phyloP scores from a whole-genome alignment of 2,113 vertebrate species.

The Synodontis membranacea region DNA sequence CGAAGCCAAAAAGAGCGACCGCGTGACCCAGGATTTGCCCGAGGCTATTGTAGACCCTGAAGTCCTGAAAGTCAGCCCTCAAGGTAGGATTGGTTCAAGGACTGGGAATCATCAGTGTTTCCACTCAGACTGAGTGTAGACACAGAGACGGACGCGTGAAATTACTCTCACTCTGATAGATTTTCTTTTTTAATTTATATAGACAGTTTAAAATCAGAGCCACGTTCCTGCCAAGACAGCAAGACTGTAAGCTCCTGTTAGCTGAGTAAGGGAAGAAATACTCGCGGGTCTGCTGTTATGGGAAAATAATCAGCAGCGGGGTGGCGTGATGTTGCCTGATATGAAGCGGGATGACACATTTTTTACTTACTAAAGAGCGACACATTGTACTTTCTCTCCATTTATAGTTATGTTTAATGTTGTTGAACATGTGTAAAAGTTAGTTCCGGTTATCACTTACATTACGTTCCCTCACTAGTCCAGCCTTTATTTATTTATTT shows the following conservation, averaged over 20 bases:
- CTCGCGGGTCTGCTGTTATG: not conserved
- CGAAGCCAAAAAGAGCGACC: constrained; percentile 77
- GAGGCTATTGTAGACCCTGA: constrained; percentile 83
- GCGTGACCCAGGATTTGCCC: constrained; percentile 66
- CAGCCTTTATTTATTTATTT: no score
- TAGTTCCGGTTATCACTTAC: no score
- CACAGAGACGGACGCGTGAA: not conserved
- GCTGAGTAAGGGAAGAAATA: not conserved
- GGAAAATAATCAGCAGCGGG: not conserved
- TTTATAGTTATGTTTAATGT: not conserved
- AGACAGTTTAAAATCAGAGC: not conserved
- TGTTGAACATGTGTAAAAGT: no score
- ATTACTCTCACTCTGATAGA: no score
- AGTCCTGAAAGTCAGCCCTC: constrained; percentile 81
- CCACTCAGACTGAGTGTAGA: not conserved
- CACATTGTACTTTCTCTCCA: not conserved
- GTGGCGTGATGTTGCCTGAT: no score
- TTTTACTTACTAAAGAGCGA: not conserved
- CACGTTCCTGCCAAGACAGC: not conserved
- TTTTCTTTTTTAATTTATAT: no score
- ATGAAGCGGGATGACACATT: not conserved
- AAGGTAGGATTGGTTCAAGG: constrained; percentile 70
- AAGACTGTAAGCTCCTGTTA: not conserved
- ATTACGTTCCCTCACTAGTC: not conserved
- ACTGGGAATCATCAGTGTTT: not conserved